Conservation (phyloP, 2,113 vertebrate genomes). For the Sturnus vulgaris region DNA sequence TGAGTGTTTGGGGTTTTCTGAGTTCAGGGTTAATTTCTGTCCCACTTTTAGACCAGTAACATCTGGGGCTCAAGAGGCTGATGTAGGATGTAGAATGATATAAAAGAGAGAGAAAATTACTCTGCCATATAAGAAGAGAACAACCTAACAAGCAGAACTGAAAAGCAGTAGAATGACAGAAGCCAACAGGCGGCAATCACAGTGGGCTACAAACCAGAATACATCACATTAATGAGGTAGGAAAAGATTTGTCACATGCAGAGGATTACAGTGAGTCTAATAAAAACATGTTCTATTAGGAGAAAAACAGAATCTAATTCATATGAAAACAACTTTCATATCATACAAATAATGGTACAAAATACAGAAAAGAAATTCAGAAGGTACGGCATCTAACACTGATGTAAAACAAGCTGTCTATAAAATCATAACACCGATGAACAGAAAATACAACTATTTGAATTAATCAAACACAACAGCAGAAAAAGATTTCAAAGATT, state of each 20-base stretch:
- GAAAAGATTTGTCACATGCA: constrained; percentile 1
- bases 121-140: background rate
- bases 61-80: background rate
- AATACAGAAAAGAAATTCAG: background rate
- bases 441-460: background rate
- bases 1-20: background rate
- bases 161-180: background rate
- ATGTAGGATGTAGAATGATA: background rate
- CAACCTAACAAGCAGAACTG: background rate
- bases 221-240: background rate
- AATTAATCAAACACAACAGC: background rate
- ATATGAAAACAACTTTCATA: background rate
- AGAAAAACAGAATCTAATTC: background rate
- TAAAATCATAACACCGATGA: background rate
- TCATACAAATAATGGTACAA: background rate
- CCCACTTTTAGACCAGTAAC: background rate
- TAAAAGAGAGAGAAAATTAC: constrained; percentile 13
- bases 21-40: constrained; percentile 6
- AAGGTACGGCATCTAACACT: background rate
- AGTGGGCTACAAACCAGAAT: background rate
- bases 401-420: background rate
- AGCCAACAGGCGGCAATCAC: background rate
- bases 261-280: background rate
- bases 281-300: background rate
- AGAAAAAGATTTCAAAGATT: background rate